Base-by-base conservation (phyloP, 2,888 invertebrate genomes). In the Odiellus spinosus region DNA sequence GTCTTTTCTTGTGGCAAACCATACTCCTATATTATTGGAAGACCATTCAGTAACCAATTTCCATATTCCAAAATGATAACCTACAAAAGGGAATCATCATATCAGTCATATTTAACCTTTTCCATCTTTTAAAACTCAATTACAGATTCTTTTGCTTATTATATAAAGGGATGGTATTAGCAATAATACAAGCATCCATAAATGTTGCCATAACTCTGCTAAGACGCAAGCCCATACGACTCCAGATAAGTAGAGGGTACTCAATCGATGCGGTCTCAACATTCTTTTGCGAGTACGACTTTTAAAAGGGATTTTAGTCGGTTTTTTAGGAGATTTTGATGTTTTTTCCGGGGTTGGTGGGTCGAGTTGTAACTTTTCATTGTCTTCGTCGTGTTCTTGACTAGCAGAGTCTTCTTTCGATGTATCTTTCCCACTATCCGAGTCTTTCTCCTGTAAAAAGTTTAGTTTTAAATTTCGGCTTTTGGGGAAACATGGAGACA, bases 181-280 rank as follows among this genome's bases (percentile, higher is more conserved):
- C 44, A 85, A 70, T 19, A 88, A 72, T 6, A 81, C 77, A 53
- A 85, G 66, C 48, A 86, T 68, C 82, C 87, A 85, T 44, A 82
- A 74, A 60, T 88, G 79, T 58, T 82, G 82, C 80, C 87, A 90
- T 14, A 90, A 71, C 26, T 87, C 72, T 69, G 88, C 85, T 45
- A 81, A 75, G 6, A 80, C 68, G 58, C 88, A 86, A 2, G 80
- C 81, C 71, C 85, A 87, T 55, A 87, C 71, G 11, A 88, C 53
- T 15, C 57, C 60, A 42, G 64, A 62, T 46, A 69, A 63, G 48
- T 61, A 68, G 26, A 59, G 59, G 53, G 64, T 62, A 49, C 64
- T 64, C 32, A 63, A 45, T 36, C 55, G 49, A 1, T 18, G 34
- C 32, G 14, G 40, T 11, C 33, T 42, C 8, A 45, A 33, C 35